These are phyloP conservation scores for Sphenopsis melanotis DNA, from an alignment of 2,797 vertebrate genomes.

Conservation along the genomic window DNA sequence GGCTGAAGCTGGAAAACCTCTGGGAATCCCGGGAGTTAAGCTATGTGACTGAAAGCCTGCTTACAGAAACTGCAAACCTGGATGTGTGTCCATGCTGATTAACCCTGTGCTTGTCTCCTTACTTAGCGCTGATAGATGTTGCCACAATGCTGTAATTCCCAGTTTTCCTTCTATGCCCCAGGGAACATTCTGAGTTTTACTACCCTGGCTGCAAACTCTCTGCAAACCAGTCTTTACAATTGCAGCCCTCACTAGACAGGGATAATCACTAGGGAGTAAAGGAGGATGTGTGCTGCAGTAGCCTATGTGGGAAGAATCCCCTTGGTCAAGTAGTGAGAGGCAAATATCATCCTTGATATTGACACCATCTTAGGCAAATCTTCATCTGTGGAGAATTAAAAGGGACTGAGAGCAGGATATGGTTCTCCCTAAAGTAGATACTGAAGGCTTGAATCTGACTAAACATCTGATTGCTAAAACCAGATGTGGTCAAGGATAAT, in stretches of 20 bases:
- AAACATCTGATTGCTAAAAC: neutral
- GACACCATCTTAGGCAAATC: neutral
- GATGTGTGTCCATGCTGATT: neutral
- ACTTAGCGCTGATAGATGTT: neutral
- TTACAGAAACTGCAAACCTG: neutral
- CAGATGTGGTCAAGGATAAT: neutral
- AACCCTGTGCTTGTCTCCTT: neutral
- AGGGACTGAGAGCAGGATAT: neutral
- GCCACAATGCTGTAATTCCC: fast-evolving
- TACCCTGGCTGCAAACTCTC: neutral
- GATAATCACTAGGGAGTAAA: neutral
- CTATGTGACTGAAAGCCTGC: neutral
- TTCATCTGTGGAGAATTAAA: neutral
- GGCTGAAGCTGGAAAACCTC: neutral
- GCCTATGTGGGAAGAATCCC: neutral
- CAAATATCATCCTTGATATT: neutral
- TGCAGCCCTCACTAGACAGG: neutral
- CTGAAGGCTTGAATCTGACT: neutral
- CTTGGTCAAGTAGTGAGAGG: neutral
- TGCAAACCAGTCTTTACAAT: neutral
- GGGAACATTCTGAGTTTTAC: neutral
- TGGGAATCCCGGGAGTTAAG: neutral
- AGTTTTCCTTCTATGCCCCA: neutral
- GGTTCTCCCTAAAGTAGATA: neutral
- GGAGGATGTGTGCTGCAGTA: neutral